These are phyloP conservation scores for Cordilura impudica DNA, from an alignment of 2,888 invertebrate genomes.

Conservation along the genomic window DNA sequence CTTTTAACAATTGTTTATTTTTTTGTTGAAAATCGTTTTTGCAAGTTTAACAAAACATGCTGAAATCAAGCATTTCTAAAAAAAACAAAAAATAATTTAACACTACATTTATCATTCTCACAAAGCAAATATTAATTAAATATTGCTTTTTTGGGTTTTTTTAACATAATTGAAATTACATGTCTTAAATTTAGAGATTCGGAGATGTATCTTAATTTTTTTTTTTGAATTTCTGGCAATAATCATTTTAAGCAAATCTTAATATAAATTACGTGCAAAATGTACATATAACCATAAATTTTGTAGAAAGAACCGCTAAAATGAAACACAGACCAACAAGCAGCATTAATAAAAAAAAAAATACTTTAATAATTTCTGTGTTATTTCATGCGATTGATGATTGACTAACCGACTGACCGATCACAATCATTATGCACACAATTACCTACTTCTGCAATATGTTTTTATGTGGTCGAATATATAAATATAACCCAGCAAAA, in stretches of 20 bases:
- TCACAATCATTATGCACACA: conserved; percentile 18
- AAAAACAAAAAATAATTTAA: conserved; percentile 8
- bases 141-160: background rate
- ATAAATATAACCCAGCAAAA: too few relatives aligned
- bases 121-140: background rate
- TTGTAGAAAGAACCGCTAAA: conserved; percentile 33
- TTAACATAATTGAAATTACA: background rate
- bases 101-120: conserved; percentile 27
- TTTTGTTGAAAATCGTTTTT: too few relatives aligned
- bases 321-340: background rate
- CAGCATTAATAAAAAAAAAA: conserved; percentile 13
- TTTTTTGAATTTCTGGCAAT: background rate
- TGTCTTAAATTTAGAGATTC: background rate
- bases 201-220: background rate
- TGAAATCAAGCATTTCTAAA: background rate
- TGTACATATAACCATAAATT: background rate
- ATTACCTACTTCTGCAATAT: conserved; percentile 5
- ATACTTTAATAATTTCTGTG: conserved; percentile 2
- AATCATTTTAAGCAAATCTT: conserved; percentile 21
- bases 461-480: too few relatives aligned
- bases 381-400: background rate
- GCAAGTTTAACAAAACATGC: background rate
- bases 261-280: conserved; percentile 34
- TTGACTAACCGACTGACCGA: conserved; percentile 25
- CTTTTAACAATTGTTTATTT: too few relatives aligned